Percentiles rank a stretch among this genome's conserved stretches.
Conservation (phyloP, 2,113 vertebrate species). For the Proterorhinus semilunaris region DNA sequence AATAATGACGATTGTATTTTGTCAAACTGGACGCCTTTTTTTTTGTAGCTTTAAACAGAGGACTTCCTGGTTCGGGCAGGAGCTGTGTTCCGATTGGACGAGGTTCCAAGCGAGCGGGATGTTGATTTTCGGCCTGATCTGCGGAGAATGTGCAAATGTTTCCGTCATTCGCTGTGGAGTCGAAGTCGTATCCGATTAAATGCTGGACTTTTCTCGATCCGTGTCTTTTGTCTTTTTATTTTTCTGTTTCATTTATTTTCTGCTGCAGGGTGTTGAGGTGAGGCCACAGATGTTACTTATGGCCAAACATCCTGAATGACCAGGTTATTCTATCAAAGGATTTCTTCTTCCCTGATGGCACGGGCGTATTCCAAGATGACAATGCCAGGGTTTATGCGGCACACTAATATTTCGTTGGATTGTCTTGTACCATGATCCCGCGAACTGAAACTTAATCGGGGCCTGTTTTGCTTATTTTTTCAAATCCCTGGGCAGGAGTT, state of each 20-base stretch:
- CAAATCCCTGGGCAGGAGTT: no score
- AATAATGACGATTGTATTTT: slow-evolving; percentile 63
- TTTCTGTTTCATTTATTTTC: background rate
- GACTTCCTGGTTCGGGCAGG: slow-evolving; percentile 28
- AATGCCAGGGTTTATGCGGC: no score
- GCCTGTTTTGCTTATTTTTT: no score
- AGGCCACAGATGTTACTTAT: no score
- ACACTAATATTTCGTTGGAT: no score
- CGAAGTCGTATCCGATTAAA: slow-evolving; percentile 10
- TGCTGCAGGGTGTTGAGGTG: no score
- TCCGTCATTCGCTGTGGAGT: slow-evolving; percentile 49
- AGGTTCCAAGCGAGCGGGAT: slow-evolving; percentile 4
- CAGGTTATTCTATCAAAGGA: no score
- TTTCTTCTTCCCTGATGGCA: no score
- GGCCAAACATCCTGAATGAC: no score
- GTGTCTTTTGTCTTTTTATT: background rate
- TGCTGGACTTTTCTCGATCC: background rate
- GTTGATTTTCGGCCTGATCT: background rate
- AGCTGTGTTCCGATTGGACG: slow-evolving; percentile 23
- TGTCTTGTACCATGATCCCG: no score
- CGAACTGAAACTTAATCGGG: no score
- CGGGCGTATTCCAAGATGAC: no score
- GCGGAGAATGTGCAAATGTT: slow-evolving; percentile 44
- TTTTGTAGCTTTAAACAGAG: slow-evolving; percentile 67
- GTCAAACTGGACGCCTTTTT: slow-evolving; percentile 26